A percentile compares a stretch with the other conserved stretches of the same genome.
phyloP scores from a whole-genome alignment of 2,797 vertebrate species.

The Myripristis murdjan region DNA sequence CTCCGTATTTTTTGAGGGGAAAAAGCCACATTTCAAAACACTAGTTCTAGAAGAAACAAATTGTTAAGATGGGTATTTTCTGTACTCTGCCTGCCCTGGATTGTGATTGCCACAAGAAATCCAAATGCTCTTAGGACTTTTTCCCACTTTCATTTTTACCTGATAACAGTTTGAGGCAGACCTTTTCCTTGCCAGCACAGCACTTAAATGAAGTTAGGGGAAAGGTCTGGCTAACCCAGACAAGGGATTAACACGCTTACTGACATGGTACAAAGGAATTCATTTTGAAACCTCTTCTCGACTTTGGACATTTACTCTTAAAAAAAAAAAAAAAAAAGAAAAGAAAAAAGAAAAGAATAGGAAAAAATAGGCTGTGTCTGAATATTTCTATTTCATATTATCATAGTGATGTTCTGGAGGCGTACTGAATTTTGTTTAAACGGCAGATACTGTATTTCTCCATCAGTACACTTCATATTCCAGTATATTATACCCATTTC shows the following conservation, averaged over 20 bases:
- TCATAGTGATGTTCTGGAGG: not conserved
- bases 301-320: too few species aligned
- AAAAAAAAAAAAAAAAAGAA: too few species aligned
- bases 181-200: not conserved
- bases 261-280: not conserved
- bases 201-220: not conserved
- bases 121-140: not conserved
- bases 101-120: not conserved
- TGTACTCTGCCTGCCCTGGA: not conserved
- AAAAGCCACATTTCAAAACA: too few species aligned
- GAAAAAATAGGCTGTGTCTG: not conserved
- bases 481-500: conserved; percentile 39
- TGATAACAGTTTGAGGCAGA: not conserved
- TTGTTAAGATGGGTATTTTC: too few species aligned
- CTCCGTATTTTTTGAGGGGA: too few species aligned
- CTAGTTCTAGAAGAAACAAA: too few species aligned
- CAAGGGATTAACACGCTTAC: not conserved
- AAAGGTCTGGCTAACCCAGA: not conserved
- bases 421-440: too few species aligned
- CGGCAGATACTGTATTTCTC: conserved; percentile 15
- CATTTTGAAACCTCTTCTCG: too few species aligned
- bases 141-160: not conserved
- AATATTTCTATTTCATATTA: not conserved
- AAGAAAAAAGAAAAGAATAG: too few species aligned
- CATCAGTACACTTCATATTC: conserved; percentile 28